Conservation (phyloP, 23 tunicate species). For the Aplidium turbinatum region DNA sequence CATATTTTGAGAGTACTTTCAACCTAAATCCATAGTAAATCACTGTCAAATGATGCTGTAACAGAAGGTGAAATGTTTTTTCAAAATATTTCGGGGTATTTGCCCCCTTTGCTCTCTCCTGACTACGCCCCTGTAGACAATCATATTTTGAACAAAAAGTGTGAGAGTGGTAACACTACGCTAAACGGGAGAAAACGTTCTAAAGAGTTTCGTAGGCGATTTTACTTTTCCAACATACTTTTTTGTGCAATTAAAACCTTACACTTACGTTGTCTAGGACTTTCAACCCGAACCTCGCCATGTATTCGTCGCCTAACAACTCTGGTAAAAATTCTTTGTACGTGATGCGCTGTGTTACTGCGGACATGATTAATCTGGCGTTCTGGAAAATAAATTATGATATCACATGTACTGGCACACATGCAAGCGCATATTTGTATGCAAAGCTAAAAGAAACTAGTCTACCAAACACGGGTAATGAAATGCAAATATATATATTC, state of each 20-base stretch:
- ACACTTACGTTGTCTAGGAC: constrained; percentile 44
- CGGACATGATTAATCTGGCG: constrained; percentile 53
- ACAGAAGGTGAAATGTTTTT: no score
- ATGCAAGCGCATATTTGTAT: not conserved
- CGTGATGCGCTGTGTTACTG: constrained; percentile 58
- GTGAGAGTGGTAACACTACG: not conserved
- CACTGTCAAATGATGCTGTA: no score
- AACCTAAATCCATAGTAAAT: no score
- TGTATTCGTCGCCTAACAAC: constrained; percentile 45
- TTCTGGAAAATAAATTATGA: constrained; percentile 27
- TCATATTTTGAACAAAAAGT: no score
- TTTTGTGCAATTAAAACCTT: no score
- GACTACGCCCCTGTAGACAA: no score
- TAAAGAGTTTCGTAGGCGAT: no score
- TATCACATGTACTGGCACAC: not conserved
- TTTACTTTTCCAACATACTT: no score
- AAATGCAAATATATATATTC: not conserved
- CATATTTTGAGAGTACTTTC: no score
- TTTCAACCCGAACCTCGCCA: constrained; percentile 52
- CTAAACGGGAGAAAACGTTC: not conserved
- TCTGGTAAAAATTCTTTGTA: constrained; percentile 71
- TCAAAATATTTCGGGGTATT: no score
- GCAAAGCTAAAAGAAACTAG: not conserved
- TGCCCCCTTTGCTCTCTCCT: no score
- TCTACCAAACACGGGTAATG: not conserved